phyloP scores from a whole-genome alignment of 92 coral and sea anemone species.

The Umimayanthus chanpuru region DNA sequence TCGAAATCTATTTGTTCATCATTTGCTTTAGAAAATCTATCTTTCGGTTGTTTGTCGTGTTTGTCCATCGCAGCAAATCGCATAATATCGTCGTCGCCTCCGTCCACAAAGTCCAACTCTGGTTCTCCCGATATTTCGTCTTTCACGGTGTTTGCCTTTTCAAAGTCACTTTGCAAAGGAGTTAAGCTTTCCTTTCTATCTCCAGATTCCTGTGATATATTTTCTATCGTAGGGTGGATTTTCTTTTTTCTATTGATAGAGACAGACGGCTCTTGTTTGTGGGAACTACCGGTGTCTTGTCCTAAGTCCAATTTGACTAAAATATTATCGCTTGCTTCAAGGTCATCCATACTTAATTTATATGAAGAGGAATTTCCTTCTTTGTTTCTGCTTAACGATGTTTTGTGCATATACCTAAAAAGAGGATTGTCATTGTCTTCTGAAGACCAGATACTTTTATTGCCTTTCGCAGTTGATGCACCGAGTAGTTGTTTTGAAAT shows the following conservation, averaged over 20 bases:
- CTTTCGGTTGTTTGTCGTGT: not conserved
- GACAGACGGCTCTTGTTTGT: not conserved
- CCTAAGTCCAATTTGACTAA: conserved; percentile 28
- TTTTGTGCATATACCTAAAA: not conserved
- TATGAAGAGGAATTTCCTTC: not conserved
- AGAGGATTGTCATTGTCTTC: not conserved
- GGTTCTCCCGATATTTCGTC: conserved; percentile 14
- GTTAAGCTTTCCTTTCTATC: not conserved
- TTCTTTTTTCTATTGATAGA: not conserved
- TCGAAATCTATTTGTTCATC: not conserved
- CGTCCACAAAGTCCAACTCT: conserved; percentile 17
- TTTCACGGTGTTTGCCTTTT: not conserved
- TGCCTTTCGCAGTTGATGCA: not conserved
- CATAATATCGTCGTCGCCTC: conserved; percentile 17
- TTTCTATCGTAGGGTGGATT: not conserved
- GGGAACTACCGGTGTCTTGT: not conserved
- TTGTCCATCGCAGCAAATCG: not conserved
- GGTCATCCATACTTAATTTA: not conserved
- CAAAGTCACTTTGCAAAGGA: not conserved
- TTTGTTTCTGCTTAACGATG: not conserved
- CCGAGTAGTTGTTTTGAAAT: not conserved
- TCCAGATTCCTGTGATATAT: not conserved
- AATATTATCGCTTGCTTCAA: conserved; percentile 29
- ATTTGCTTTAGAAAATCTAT: not conserved
- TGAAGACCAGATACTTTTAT: not conserved